phyloP scores from a whole-genome alignment of 2,888 invertebrate species.

The Osmoderma eremita region DNA sequence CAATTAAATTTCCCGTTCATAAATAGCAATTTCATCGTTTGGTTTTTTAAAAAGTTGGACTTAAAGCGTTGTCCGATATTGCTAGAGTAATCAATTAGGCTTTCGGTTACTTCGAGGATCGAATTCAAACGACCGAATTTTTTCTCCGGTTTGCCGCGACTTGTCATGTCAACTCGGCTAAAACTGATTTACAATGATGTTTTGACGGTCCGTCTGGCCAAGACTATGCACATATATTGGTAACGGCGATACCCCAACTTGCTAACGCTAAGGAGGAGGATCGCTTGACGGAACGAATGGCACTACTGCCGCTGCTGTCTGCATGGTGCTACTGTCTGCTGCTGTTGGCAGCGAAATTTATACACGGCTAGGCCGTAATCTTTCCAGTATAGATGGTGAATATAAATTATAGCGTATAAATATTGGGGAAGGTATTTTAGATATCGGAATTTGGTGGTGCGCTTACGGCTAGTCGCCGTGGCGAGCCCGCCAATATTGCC shows the following conservation, averaged over 20 bases:
- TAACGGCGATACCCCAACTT: background rate
- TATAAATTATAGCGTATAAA: slow-evolving; percentile 61
- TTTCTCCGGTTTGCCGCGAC: slow-evolving; percentile 34
- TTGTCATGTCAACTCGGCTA: slow-evolving; percentile 41
- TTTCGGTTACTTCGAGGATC: slow-evolving; percentile 12
- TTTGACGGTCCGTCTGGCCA: slow-evolving; percentile 49
- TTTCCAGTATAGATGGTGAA: slow-evolving; percentile 58
- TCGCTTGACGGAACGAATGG: slow-evolving; percentile 1
- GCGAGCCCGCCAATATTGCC: slow-evolving; percentile 54
- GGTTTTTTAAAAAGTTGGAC: too few species aligned
- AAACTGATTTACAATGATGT: slow-evolving; percentile 51
- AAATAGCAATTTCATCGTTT: too few species aligned
- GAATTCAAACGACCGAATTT: slow-evolving; percentile 34
- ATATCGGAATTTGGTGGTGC: slow-evolving; percentile 48
- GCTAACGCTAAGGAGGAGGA: slow-evolving; percentile 9
- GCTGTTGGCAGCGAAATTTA: slow-evolving; percentile 46
- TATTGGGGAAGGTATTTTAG: slow-evolving; percentile 57
- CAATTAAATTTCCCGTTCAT: too few species aligned
- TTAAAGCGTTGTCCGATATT: too few species aligned
- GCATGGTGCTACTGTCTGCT: slow-evolving; percentile 9
- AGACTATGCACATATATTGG: slow-evolving; percentile 42
- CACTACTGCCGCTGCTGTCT: background rate
- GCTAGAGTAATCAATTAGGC: slow-evolving; percentile 35
- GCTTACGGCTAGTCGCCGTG: slow-evolving; percentile 38
- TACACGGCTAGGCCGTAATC: slow-evolving; percentile 52